Base-by-base conservation (phyloP, 2,113 vertebrate species). In the Notarius quadriscutis region DNA sequence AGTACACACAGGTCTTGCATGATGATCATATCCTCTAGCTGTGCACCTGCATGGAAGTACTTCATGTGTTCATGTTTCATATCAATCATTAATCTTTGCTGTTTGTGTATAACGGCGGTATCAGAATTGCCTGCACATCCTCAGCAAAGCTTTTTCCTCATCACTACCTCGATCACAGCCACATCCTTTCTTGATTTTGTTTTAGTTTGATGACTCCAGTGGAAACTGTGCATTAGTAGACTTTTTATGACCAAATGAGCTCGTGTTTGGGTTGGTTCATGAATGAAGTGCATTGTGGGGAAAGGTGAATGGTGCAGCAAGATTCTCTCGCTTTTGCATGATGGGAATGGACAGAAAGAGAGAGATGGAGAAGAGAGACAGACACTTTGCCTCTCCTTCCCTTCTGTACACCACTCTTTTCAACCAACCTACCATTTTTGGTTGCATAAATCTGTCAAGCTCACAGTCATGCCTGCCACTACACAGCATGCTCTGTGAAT, bases 201-300 rank as follows among this genome's bases (percentile, higher is more conserved):
- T 34, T 82, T 0, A 25, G n/a, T 87, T 72, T 27, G 55, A 51
- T 82, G 22, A 78, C 74, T 84, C 20, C 20, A 65, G 11, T 63
- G 86, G 67, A 74, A 74, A 62, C 17, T 83, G 41, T 72, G 55
- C 69, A 75, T 75, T 74, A 53, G 41, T 51, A 75, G n/a, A 83
- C 9, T 27, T 48, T 87, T 77, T 65, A 55, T 83, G 41, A 77
- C 25, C 57, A 69, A 83, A 83, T 83, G 57, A 87, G 58, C 34
- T 83, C 57, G 53, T 53, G 30, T 83, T 75, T 77, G 41, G 57
- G 41, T 63, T 48, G 25, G 71, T 53, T 27, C 58, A 53, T 87
- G 69, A 87, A 75, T 87, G 80, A 87, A 57, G 34, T 12, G 58
- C 55, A 78, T 86, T 60, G 41, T 79, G 18, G 30, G 41, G 30